A percentile compares a stretch with the other conserved stretches of the same genome.
Conservation (phyloP, 2,113 vertebrate genomes). For the Anthoscopus minutus region DNA sequence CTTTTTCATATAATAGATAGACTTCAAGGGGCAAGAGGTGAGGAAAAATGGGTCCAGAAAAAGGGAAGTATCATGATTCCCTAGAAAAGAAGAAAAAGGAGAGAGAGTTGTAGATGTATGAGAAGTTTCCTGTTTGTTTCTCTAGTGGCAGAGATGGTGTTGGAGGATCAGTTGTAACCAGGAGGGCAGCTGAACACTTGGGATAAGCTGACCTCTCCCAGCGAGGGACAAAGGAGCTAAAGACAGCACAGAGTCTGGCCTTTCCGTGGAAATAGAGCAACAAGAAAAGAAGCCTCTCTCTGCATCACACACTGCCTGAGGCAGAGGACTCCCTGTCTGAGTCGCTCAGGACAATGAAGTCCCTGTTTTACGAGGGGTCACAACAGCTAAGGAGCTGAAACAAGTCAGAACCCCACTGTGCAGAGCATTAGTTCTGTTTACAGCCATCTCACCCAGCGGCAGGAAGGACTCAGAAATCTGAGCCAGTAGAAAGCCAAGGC, state of each 20-base stretch:
- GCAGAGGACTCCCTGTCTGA: slow-evolving; percentile 62
- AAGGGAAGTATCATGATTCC: neutral
- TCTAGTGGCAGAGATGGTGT: neutral
- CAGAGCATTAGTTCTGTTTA: slow-evolving; percentile 32
- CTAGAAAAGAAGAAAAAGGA: neutral
- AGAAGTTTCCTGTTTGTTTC: neutral
- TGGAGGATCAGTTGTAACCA: neutral
- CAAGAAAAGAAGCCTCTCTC: slow-evolving; percentile 55
- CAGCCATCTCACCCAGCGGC: neutral
- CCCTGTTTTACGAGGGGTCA: slow-evolving; percentile 69
- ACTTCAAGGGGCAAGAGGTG: neutral
- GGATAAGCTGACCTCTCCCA: slow-evolving; percentile 54
- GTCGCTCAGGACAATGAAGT: slow-evolving; percentile 65
- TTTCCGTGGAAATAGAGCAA: slow-evolving; percentile 59
- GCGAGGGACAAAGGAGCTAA: slow-evolving; percentile 64
- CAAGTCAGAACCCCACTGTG: slow-evolving; percentile 60
- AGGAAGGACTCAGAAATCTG: neutral
- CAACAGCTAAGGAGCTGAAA: slow-evolving; percentile 61
- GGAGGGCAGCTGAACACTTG: slow-evolving; percentile 44
- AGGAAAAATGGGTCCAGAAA: neutral
- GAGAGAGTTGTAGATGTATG: neutral
- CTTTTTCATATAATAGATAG: neutral
- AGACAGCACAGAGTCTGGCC: slow-evolving; percentile 52
- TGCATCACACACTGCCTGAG: slow-evolving; percentile 48
- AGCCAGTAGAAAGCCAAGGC: neutral